phyloP scores from a whole-genome alignment of 2,113 vertebrate genomes.

The Mustela nigripes region DNA sequence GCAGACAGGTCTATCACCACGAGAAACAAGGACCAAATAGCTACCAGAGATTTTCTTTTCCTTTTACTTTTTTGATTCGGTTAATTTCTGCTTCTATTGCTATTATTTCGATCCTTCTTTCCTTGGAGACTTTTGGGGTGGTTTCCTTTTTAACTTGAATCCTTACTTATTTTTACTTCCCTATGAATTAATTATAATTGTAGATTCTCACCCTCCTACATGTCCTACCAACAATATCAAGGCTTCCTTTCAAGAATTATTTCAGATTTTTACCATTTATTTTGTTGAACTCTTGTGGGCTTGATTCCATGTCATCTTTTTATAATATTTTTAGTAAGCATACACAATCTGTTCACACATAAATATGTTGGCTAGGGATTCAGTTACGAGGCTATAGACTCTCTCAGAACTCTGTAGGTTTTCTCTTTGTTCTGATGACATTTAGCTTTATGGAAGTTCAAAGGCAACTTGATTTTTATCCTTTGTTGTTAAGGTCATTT shows the following conservation, averaged over 20 bases:
- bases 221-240: conserved; percentile 42
- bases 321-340: conserved; percentile 34
- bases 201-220: conserved; percentile 49
- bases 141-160: conserved; percentile 60
- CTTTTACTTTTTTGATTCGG: not conserved
- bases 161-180: conserved; percentile 59
- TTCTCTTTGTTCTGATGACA: not conserved
- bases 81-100: conserved; percentile 36
- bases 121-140: not conserved
- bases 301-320: conserved; percentile 47
- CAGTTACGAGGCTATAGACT: conserved; percentile 3
- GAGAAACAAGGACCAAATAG: not conserved
- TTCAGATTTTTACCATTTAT: conserved; percentile 63
- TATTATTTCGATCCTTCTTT: not conserved
- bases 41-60: not conserved
- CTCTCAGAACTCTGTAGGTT: not conserved
- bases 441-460: conserved; percentile 15
- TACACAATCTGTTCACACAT: not conserved
- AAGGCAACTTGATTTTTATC: conserved; percentile 49
- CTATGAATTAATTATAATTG: conserved; percentile 62
- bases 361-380: conserved; percentile 42
- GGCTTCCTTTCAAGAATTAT: conserved; percentile 40
- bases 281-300: conserved; percentile 22
- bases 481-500: conserved; percentile 33
- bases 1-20: not conserved